Percentiles rank a stretch among this genome's conserved stretches.
These are phyloP conservation scores for Cardiocondyla obscurior DNA, from an alignment of 1,140 invertebrate genomes.

Conservation along the genomic window DNA sequence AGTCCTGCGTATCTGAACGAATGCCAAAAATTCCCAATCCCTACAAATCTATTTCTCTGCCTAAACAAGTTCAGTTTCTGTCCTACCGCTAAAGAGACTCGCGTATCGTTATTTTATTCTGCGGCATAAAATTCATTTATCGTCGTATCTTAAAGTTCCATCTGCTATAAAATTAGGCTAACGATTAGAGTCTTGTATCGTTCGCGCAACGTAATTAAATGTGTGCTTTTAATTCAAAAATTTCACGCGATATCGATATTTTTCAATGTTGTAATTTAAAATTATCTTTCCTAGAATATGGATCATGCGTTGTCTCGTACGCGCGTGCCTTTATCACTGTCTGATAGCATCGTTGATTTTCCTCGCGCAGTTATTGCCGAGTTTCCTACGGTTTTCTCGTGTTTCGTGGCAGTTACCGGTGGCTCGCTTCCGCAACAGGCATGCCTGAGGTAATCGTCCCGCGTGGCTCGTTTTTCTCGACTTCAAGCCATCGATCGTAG, in stretches of 20 bases:
- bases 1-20: constrained; percentile 14
- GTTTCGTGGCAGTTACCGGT: constrained; percentile 70
- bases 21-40: constrained; percentile 53
- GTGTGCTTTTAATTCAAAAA: neutral
- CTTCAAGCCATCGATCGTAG: constrained; percentile 63
- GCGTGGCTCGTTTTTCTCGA: constrained; percentile 65
- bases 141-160: neutral
- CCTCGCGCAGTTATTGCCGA: constrained; percentile 48
- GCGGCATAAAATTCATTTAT: neutral
- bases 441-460: constrained; percentile 64
- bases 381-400: constrained; percentile 73
- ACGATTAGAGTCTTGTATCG: neutral
- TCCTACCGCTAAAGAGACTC: no score
- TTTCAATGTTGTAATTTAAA: neutral
- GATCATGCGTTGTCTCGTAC: constrained; percentile 26
- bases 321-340: constrained; percentile 52
- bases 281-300: neutral
- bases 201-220: neutral
- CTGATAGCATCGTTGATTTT: constrained; percentile 58
- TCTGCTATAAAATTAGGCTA: neutral
- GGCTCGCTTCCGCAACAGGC: constrained; percentile 65
- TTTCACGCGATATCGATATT: neutral
- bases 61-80: constrained; percentile 42
- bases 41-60: constrained; percentile 17
- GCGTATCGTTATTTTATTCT: neutral